Conservation (phyloP, 1,140 invertebrate species). For the Fragariocoptes setiger region DNA sequence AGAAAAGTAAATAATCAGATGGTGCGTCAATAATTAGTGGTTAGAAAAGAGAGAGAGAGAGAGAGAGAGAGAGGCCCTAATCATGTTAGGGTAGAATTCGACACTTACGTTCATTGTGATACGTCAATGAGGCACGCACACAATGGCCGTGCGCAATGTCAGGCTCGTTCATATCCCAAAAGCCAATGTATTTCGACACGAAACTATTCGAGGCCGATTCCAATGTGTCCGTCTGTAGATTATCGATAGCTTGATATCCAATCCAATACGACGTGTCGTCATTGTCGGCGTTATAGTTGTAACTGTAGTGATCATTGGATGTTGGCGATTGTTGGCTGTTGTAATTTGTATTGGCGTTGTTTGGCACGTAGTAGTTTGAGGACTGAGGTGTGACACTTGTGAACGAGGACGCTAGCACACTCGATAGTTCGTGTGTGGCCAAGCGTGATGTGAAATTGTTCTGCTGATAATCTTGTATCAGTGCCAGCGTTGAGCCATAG, state of each 20-base stretch:
- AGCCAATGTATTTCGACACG: slow-evolving; percentile 54
- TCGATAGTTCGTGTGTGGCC: slow-evolving; percentile 21
- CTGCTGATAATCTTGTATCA: slow-evolving; percentile 53
- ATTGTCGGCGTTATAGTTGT: too few relatives aligned
- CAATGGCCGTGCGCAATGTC: slow-evolving; percentile 53
- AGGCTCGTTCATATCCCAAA: slow-evolving; percentile 32
- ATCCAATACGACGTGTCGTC: slow-evolving; percentile 8
- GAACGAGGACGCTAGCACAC: not conserved
- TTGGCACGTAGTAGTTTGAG: not conserved
- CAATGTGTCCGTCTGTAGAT: slow-evolving; percentile 60
- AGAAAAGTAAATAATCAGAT: too few relatives aligned
- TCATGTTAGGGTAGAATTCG: too few relatives aligned
- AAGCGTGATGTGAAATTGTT: slow-evolving; percentile 58
- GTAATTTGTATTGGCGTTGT: not conserved
- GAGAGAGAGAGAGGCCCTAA: too few relatives aligned
- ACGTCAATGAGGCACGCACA: slow-evolving; percentile 34
- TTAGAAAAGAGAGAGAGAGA: too few relatives aligned
- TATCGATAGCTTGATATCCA: slow-evolving; percentile 54
- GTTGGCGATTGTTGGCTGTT: not conserved
- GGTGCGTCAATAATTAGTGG: too few relatives aligned
- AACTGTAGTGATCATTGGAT: not conserved
- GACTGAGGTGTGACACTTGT: not conserved
- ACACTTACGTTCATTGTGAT: too few relatives aligned
- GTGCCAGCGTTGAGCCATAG: slow-evolving; percentile 65
- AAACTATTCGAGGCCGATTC: slow-evolving; percentile 64